Percentiles rank a stretch among this genome's conserved stretches.
These are phyloP conservation scores for Phanerotoma sp. DNA, from an alignment of 2,888 invertebrate genomes.

Conservation along the genomic window DNA sequence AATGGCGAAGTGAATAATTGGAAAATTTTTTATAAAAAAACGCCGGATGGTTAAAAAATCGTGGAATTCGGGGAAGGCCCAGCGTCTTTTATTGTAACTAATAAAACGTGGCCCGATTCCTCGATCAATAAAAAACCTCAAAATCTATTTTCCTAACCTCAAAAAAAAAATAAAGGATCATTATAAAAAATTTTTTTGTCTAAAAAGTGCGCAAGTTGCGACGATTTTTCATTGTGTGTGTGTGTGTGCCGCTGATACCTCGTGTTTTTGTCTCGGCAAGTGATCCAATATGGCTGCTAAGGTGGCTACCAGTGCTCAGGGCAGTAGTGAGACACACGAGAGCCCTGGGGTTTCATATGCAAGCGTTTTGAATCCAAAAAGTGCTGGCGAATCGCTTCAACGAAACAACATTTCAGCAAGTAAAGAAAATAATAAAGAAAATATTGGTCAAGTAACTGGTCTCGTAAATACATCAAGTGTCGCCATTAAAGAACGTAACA, in stretches of 20 bases:
- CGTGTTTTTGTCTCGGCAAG: constrained; percentile 46
- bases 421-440: constrained; percentile 65
- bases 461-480: too few species aligned
- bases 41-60: constrained; percentile 10
- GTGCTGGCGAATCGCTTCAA: constrained; percentile 68
- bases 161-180: too few species aligned
- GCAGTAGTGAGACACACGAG: constrained; percentile 41
- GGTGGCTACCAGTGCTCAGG: constrained; percentile 57
- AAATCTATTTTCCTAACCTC: too few species aligned
- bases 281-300: constrained; percentile 57
- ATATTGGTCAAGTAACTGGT: constrained; percentile 58
- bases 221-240: constrained; percentile 13
- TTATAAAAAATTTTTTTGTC: too few species aligned
- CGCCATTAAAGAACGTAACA: constrained; percentile 43
- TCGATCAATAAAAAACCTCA: neutral
- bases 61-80: neutral
- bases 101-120: neutral
- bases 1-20: too few species aligned
- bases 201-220: too few species aligned
- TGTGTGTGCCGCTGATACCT: constrained; percentile 36
- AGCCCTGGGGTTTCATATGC: constrained; percentile 57
- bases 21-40: neutral
- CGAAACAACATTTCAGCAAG: constrained; percentile 69
- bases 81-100: constrained; percentile 5
- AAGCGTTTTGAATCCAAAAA: constrained; percentile 62